Percentiles rank a stretch among this genome's conserved stretches.
phyloP scores from a whole-genome alignment of 2,113 vertebrate genomes.

The Laterallus jamaicensis region DNA sequence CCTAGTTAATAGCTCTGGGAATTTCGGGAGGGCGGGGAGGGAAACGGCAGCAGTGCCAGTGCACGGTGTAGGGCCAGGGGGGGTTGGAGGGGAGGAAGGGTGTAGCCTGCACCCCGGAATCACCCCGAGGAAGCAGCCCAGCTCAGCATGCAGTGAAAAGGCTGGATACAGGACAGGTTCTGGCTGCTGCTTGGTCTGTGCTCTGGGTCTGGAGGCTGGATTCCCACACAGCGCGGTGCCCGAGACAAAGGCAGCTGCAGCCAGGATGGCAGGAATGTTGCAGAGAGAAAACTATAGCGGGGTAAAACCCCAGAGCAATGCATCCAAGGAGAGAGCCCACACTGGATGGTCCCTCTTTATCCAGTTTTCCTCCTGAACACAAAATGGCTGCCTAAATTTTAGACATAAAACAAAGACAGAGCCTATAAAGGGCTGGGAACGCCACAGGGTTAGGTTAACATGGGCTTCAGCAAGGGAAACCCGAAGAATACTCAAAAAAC shows the following conservation, averaged over 20 bases:
- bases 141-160: rapidly evolving
- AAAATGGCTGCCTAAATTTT: constrained; percentile 51
- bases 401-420: neutral
- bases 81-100: neutral
- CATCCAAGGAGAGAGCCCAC: neutral
- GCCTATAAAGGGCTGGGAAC: neutral
- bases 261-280: neutral
- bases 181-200: neutral
- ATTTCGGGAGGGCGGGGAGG: neutral
- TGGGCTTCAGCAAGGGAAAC: neutral
- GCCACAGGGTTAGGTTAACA: rapidly evolving
- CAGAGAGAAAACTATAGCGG: neutral
- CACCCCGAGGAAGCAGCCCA: neutral
- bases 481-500: neutral
- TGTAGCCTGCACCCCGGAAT: neutral
- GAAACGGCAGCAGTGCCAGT: neutral
- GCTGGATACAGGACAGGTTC: rapidly evolving
- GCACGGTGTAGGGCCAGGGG: rapidly evolving
- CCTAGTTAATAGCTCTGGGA: constrained; percentile 80
- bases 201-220: neutral
- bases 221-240: rapidly evolving
- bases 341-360: neutral
- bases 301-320: neutral
- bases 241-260: neutral
- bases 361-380: neutral